Conservation (phyloP, 2,888 invertebrate species). For the Aleiodes leptofemur region DNA sequence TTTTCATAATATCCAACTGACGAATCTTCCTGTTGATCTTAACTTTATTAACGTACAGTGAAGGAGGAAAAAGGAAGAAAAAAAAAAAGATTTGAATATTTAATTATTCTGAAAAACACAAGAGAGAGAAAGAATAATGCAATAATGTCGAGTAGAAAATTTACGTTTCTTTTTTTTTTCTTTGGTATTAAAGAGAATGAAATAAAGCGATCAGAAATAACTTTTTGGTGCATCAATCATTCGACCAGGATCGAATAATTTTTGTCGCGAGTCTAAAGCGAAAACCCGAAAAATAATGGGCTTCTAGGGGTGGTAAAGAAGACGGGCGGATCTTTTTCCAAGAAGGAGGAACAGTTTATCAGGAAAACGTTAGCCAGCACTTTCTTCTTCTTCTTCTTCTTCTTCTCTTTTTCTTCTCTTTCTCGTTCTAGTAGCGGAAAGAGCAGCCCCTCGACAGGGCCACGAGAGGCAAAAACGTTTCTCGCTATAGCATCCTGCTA, state of each 20-base stretch:
- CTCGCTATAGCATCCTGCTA: constrained; percentile 38
- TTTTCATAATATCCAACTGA: constrained; percentile 32
- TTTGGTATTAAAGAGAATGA: neutral
- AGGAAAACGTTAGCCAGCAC: constrained; percentile 38
- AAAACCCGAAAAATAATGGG: constrained; percentile 51
- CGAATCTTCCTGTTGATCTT: constrained; percentile 44
- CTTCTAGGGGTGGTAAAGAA: constrained; percentile 43
- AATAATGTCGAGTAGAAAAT: neutral
- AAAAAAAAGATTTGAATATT: neutral
- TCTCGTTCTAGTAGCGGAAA: neutral
- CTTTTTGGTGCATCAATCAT: constrained; percentile 3
- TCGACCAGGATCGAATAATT: constrained; percentile 53
- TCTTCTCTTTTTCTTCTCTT: constrained; percentile 41
- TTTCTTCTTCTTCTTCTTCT: constrained; percentile 38
- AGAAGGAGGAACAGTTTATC: constrained; percentile 46
- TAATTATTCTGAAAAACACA: constrained; percentile 19
- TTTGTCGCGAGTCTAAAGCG: constrained; percentile 48
- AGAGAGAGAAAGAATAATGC: neutral
- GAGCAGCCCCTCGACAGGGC: constrained; percentile 31
- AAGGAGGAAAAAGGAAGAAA: too few species aligned
- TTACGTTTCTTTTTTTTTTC: constrained; percentile 11
- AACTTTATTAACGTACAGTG: constrained; percentile 29
- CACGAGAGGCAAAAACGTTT: constrained; percentile 47
- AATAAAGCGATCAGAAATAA: neutral
- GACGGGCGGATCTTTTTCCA: too few species aligned